Evolutionary conservation across 1,140 invertebrate genomes (phyloP), one percentile per base, ranked within the genome.

Genomic region (Plodia interpunctella): DNA sequence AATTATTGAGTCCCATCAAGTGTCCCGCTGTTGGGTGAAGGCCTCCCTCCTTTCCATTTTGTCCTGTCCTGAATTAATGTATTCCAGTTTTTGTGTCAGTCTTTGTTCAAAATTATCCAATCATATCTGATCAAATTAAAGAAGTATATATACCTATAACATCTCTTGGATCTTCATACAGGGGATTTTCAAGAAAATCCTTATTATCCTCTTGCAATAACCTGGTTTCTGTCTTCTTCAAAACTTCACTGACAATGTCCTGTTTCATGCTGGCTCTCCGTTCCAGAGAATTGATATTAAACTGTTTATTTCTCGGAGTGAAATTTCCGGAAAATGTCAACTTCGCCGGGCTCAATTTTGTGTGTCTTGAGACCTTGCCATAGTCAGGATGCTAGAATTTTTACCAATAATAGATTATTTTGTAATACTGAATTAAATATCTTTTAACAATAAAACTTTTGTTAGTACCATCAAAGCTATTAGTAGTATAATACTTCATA

Each of bases 161-260:
- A 79, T 88, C 85, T 59, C 63, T 77, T 10, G 85, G 85, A 62
- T 86, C 83, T 58, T 88, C 85, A 74, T 88, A 88, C 55, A 79
- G 61, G 8, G 76, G 79, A 64, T 79, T 76, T 17, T 83, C 76
- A 58, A 70, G 63, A 57, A 54, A 66, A 3, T 68, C 68, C 18
- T 54, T 67, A 0, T 68, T 52, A 2, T 51, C 54, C 8, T 38
- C 49, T 11, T 55, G 52, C 49, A 66, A 51, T 60, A 83, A 73
- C 51, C 65, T 65, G 4, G 76, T 73, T 55, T 83, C 77, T 0
- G 81, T 83, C 54, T 63, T 80, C 61, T 66, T 76, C 25, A 78
- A 57, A 1, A 88, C 83, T 21, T 74, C 60, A 15, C 82, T 70
- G 28, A 83, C 55, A 44, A 87, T 87, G 38, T 82, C 75, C 32